Percentiles rank a stretch among this genome's conserved stretches.
Conservation (phyloP, 2,797 vertebrate species). For the Chiloscyllium punctatum region DNA sequence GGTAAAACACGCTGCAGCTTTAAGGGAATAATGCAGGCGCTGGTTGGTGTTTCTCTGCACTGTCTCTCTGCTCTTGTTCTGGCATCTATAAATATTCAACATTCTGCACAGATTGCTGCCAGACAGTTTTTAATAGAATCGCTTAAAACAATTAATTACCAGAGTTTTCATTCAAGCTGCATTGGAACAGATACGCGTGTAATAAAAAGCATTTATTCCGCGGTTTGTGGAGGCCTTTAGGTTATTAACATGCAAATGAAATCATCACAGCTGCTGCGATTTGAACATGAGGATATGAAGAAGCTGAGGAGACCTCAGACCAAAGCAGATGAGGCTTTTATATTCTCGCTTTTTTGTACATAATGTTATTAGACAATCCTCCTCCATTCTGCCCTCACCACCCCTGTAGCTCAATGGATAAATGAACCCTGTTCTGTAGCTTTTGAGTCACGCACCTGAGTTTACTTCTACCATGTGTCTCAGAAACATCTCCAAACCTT, state of each 20-base stretch:
- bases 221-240: slow-evolving; percentile 97
- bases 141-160: slow-evolving; percentile 99
- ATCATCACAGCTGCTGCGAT: slow-evolving; percentile 99
- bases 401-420: background rate
- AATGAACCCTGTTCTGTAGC: background rate
- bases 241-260: slow-evolving; percentile 99
- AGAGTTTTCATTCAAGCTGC: slow-evolving; percentile 81
- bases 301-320: background rate
- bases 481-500: background rate
- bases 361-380: background rate
- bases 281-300: slow-evolving; percentile 93
- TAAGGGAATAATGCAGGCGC: slow-evolving; percentile 3
- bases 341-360: no score
- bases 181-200: slow-evolving; percentile 83
- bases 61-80: background rate
- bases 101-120: slow-evolving; percentile 71
- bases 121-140: slow-evolving; percentile 99
- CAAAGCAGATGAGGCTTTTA: background rate
- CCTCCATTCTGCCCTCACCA: background rate
- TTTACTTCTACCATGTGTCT: background rate
- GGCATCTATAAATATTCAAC: slow-evolving; percentile 47
- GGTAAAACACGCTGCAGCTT: background rate
- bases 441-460: background rate
- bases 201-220: slow-evolving; percentile 98
- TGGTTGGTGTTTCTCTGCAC: background rate